Base-by-base conservation (phyloP, 1,140 invertebrate genomes). In the Cotesia glomerata region DNA sequence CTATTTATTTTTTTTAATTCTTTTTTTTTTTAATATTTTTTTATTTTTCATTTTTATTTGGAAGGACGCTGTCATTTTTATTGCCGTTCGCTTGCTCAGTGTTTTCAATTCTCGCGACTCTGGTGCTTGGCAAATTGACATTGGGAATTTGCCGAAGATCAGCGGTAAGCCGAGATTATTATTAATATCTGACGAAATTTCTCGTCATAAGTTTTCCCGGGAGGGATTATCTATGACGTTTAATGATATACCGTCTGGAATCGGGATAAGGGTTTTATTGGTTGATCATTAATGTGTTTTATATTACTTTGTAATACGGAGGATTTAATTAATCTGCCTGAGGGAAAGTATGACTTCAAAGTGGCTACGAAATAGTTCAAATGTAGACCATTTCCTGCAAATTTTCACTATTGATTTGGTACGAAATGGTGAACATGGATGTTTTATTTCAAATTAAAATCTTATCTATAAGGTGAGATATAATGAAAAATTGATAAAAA, bases 171-270 rank as follows among this genome's bases (percentile, higher is more conserved):
- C 32, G 34, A 39, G 49, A 71, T 32, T 34, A 64, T 63, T 49
- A 62, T 45, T 62, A 70, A 70, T 69, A 69, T 70, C 45, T 8
- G 39, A 51, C 7, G 35, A 61, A 36, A 67, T 56, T 67, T 16
- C 39, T 39, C 7, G 13, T 45, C 56, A 26, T 61, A 18, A 59
- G 39, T 5, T 69, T 45, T 56, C 14, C n/a, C 34, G 54, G 18
- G n/a, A 56, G 18, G 59, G 16, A 26, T 35, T 61, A 61, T 32
- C 1, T 58, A 58, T 7, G 63, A 51, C 63, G 14, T 65, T 65
- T 65, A 65, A 65, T 65, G n/a, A 51, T 49, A 39, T 62, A 62
- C 11, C 9, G n/a, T 18, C 59, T 18, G 18, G 11, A 32, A 13
- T 61, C 32, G 9, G 16, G 18, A 61, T 14, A 61, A 61, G 59